Base-by-base conservation (phyloP, 2,797 vertebrate genomes). In the Protonibea diacanthus region DNA sequence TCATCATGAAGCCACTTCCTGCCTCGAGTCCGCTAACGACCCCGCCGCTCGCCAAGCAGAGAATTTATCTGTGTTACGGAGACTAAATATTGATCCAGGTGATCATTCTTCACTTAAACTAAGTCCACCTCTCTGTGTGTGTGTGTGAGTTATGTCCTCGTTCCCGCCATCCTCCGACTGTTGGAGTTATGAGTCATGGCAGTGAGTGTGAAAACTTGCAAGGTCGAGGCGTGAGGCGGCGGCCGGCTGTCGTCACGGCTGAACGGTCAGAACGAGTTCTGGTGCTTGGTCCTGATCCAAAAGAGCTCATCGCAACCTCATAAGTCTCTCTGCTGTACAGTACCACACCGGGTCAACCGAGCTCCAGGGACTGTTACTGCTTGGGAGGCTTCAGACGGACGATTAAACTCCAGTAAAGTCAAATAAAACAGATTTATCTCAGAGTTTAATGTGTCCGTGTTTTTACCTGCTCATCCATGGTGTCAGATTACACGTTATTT, bases 1-100 rank as follows among this genome's bases (percentile, higher is more conserved):
- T 33, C 33, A 33, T 33, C 33, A 33, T 33, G 33, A 33, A 33
- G 33, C 33, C 33, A 89, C 79, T 87, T 74, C 92, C 81, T 25
- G 73, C 86, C 70, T 71, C 33, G 7, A 33, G 56, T 67, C 55
- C 17, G 11, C 58, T 56, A 76, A 73, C 70, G 51, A 70, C 84
- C 77, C 81, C 40, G 48, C 52, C 64, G 52, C 86, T 77, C 65
- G 81, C 86, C 75, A 76, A 74, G 13, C 20, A 40, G 15, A 66
- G 81, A 82, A 93, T 94, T 88, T 86, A 93, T 93, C 83, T 80
- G 75, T 53, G 82, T 89, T 79, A 89, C 82, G 80, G 66, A 55
- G 84, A 91, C 85, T 85, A 91, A 90, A 89, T 89, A 95, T 93
- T 90, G 91, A 93, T 93, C 86, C 83, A 80, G 88, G 89, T 82